Percentiles rank a stretch among this genome's conserved stretches.
phyloP scores from a whole-genome alignment of 2,888 invertebrate species.

The Agrotis exclamationis region DNA sequence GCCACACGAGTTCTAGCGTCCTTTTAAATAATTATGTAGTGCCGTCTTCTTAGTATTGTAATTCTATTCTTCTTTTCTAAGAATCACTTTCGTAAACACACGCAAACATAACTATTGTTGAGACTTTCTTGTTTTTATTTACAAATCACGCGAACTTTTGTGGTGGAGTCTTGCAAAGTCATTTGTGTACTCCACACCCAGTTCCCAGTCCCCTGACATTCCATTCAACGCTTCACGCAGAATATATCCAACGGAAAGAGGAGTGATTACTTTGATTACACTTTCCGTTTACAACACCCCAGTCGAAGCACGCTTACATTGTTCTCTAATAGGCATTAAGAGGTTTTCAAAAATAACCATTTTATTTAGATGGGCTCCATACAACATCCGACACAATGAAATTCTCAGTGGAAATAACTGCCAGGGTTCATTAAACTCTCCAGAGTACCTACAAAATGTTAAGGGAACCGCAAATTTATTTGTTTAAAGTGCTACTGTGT shows the following conservation, averaged over 20 bases:
- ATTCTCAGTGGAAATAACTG: conserved; percentile 30
- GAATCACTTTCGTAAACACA: conserved; percentile 8
- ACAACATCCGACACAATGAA: conserved; percentile 30
- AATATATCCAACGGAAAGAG: conserved; percentile 77
- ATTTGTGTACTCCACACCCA: conserved; percentile 73
- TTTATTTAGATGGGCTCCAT: conserved; percentile 30
- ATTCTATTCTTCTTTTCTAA: conserved; percentile 3
- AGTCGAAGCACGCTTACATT: conserved; percentile 66
- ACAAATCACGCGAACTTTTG: conserved; percentile 62
- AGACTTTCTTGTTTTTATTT: conserved; percentile 58
- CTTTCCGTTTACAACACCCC: conserved; percentile 73
- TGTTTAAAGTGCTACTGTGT: conserved; percentile 37
- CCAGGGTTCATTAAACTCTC: conserved; percentile 56
- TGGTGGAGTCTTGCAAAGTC: conserved; percentile 66
- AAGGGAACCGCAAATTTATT: conserved; percentile 29
- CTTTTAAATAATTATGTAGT: neutral
- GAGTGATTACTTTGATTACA: conserved; percentile 78
- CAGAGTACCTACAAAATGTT: conserved; percentile 18
- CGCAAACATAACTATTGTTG: conserved; percentile 24
- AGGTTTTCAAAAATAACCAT: conserved; percentile 57
- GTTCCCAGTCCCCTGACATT: conserved; percentile 65
- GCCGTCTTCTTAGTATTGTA: neutral
- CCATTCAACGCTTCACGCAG: conserved; percentile 71
- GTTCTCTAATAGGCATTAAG: conserved; percentile 63
- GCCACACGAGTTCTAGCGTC: neutral